Percentiles rank a stretch among this genome's conserved stretches.
phyloP scores from a whole-genome alignment of 2,888 invertebrate genomes.

The Drosophila meridionalis region DNA sequence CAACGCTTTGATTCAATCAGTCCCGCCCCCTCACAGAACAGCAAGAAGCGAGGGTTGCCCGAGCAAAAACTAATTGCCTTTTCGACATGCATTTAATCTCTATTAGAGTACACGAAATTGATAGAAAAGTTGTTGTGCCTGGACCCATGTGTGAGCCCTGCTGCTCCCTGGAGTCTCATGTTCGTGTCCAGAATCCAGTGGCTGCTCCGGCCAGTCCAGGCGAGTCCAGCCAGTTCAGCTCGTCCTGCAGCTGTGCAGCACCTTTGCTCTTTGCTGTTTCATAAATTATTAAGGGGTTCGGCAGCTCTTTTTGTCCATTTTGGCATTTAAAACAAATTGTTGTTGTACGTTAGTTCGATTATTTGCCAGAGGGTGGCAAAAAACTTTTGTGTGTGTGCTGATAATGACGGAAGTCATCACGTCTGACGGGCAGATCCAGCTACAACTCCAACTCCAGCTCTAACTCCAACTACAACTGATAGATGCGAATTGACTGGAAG shows the following conservation, averaged over 20 bases:
- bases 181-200: conserved; percentile 11
- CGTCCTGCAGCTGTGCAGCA: conserved; percentile 24
- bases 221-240: conserved; percentile 9
- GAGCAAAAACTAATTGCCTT: conserved; percentile 82
- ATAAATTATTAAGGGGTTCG: conserved; percentile 79
- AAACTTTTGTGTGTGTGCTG: conserved; percentile 39
- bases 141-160: conserved; percentile 53
- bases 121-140: conserved; percentile 63
- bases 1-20: conserved; percentile 77
- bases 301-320: conserved; percentile 51
- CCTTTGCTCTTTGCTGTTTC: conserved; percentile 65
- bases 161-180: conserved; percentile 50
- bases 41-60: conserved; percentile 37
- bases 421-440: conserved; percentile 36
- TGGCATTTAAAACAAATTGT: conserved; percentile 82
- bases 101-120: conserved; percentile 76
- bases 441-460: not conserved
- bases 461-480: conserved; percentile 32
- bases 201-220: conserved; percentile 7
- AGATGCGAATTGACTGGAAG: conserved; percentile 54
- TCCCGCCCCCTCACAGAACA: conserved; percentile 1
- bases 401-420: conserved; percentile 77
- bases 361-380: conserved; percentile 59
- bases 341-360: conserved; percentile 79
- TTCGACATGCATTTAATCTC: conserved; percentile 84